Conservation (phyloP, 2,113 vertebrate species). For the Embiotoca jacksoni region DNA sequence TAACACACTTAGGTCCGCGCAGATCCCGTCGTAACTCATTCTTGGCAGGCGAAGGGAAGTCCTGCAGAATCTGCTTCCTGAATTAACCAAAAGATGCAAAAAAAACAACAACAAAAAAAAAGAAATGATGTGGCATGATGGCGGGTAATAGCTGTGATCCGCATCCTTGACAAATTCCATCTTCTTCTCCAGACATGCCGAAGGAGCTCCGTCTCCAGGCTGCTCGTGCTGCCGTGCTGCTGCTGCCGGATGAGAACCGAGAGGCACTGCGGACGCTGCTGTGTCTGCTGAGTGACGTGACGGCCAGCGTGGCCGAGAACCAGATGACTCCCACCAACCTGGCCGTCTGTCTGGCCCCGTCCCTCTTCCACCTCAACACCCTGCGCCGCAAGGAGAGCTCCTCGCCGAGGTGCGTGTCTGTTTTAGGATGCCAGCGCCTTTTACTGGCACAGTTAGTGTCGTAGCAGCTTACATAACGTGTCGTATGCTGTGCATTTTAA, state of each 20-base stretch:
- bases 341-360: constrained; percentile 96
- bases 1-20: constrained; percentile 48
- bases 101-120: background rate
- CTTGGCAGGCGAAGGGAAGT: constrained; percentile 9
- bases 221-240: constrained; percentile 90
- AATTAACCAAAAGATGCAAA: background rate
- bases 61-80: constrained; percentile 14
- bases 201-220: constrained; percentile 94
- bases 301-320: constrained; percentile 90
- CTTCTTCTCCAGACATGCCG: constrained; percentile 88
- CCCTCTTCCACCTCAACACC: constrained; percentile 96
- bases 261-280: constrained; percentile 92
- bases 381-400: constrained; percentile 91
- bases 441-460: constrained; percentile 13
- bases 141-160: constrained; percentile 3
- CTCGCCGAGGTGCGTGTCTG: constrained; percentile 88
- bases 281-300: constrained; percentile 94
- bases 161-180: constrained; percentile 4
- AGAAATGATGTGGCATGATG: constrained; percentile 12
- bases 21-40: constrained; percentile 24
- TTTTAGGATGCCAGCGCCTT: background rate
- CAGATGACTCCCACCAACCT: constrained; percentile 99
- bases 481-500: constrained; percentile 40
- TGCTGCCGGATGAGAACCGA: constrained; percentile 94
- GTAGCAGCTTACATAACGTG: constrained; percentile 41